These are phyloP conservation scores for Drosophila pseudotakahashii DNA, from an alignment of 2,888 invertebrate genomes.

Conservation along the genomic window DNA sequence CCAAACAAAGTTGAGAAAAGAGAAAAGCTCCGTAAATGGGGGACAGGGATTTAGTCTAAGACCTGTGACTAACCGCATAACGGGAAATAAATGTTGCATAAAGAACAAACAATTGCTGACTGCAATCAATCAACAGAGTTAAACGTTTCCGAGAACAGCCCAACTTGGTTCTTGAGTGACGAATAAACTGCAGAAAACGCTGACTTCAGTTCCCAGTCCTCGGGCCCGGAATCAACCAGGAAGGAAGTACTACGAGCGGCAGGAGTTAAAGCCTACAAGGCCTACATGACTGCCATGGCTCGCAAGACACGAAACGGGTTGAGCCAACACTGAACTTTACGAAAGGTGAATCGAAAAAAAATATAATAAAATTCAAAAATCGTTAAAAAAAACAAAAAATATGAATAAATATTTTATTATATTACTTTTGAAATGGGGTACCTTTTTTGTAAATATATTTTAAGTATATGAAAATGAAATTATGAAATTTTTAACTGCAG, in stretches of 20 bases:
- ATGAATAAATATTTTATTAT: too few species aligned
- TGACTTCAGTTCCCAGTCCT: slow-evolving; percentile 8
- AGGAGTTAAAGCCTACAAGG: slow-evolving; percentile 35
- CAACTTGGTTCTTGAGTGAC: slow-evolving; percentile 18
- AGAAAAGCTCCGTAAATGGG: slow-evolving; percentile 4
- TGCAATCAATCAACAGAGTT: slow-evolving; percentile 80
- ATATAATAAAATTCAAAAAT: neutral
- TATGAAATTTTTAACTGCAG: too few species aligned
- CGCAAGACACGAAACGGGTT: slow-evolving; percentile 65
- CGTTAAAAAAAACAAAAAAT: neutral
- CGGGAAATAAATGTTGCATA: slow-evolving; percentile 76
- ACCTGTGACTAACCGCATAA: slow-evolving; percentile 48
- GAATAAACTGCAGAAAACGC: slow-evolving; percentile 30
- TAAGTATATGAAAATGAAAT: too few species aligned
- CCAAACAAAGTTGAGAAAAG: slow-evolving; percentile 43
- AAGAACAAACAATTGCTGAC: slow-evolving; percentile 80
- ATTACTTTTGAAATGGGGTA: too few species aligned
- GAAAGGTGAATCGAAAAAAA: neutral
- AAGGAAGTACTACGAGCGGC: slow-evolving; percentile 66
- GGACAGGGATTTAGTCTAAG: slow-evolving; percentile 4
- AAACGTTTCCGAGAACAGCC: slow-evolving; percentile 67
- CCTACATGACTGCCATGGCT: slow-evolving; percentile 55
- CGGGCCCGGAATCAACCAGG: slow-evolving; percentile 45
- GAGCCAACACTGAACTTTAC: slow-evolving; percentile 26
- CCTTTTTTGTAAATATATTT: too few species aligned